A percentile compares a stretch with the other conserved stretches of the same genome.
Evolutionary conservation across 2,113 vertebrate species (phyloP).

Genomic region (Ardeotis arabs): DNA sequence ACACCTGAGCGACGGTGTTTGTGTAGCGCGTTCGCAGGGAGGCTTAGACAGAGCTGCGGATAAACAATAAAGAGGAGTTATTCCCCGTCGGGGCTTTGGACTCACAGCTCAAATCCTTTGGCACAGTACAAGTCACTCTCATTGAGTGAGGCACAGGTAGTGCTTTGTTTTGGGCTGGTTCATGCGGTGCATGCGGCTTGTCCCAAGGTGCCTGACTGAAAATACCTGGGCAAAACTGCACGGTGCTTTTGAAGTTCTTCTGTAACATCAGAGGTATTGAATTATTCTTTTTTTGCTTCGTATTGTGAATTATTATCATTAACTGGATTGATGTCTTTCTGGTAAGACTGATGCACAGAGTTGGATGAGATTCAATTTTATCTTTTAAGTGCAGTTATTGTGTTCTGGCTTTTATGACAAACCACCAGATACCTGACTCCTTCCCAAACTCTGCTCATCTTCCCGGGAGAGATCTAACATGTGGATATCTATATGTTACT

Average conservation of each 20-base stretch:
- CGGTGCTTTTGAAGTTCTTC: neutral
- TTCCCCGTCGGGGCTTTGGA: slow-evolving; percentile 29
- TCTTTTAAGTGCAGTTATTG: neutral
- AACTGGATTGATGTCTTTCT: neutral
- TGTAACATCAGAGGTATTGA: neutral
- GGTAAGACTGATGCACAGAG: neutral
- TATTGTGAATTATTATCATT: neutral
- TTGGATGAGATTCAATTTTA: neutral
- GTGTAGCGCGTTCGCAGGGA: neutral
- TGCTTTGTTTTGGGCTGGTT: slow-evolving; percentile 3
- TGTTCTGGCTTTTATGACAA: neutral
- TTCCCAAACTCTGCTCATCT: neutral
- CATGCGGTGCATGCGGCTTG: neutral
- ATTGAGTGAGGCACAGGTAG: neutral
- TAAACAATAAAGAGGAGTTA: slow-evolving; percentile 47
- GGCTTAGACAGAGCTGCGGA: neutral
- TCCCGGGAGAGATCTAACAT: neutral
- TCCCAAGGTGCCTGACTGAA: neutral
- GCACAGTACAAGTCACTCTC: slow-evolving; percentile 14
- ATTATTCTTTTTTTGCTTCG: neutral
- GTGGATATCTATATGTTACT: neutral
- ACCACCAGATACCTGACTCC: neutral
- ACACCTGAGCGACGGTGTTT: neutral
- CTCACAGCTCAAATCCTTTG: slow-evolving; percentile 45
- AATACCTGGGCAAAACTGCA: neutral